Evolutionary conservation across 2,113 vertebrate genomes (phyloP).

Genomic region (Pluvianellus socialis): DNA sequence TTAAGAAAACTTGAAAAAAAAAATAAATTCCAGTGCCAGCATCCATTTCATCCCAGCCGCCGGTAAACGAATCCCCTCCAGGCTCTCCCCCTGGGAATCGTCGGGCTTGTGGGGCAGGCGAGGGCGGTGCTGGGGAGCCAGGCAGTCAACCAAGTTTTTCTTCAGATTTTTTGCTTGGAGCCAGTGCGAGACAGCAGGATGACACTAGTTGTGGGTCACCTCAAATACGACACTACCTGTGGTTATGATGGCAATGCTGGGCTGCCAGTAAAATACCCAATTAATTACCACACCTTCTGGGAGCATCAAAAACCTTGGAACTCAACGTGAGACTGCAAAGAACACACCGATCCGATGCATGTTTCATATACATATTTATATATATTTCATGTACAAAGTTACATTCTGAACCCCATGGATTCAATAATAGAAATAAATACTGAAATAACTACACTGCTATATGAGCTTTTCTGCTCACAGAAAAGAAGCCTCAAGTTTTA

Average conservation of each 20-base stretch:
- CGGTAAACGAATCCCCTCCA: background rate
- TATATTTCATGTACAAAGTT: conserved; percentile 96
- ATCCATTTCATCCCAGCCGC: background rate
- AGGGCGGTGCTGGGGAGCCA: background rate
- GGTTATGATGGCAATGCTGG: background rate
- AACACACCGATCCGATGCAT: conserved; percentile 68
- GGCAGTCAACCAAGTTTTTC: background rate
- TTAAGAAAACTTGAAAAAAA: background rate
- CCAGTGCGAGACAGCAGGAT: background rate
- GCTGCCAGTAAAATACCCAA: background rate
- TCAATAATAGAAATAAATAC: conserved; percentile 99
- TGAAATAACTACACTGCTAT: conserved; percentile 89
- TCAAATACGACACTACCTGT: too few relatives aligned
- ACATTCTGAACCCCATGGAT: conserved; percentile 96
- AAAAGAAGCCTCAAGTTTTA: conserved; percentile 77
- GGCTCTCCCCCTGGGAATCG: background rate
- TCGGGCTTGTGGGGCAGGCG: rapidly evolving
- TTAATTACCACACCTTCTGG: background rate
- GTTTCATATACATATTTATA: conserved; percentile 93
- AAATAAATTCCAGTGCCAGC: background rate
- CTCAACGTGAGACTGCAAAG: conserved; percentile 42
- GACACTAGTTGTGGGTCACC: background rate
- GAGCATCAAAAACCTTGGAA: background rate
- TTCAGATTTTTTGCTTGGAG: background rate
- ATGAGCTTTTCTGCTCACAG: conserved; percentile 77